Conservation (phyloP, 2,113 vertebrate genomes). For the Siniperca knerii region DNA sequence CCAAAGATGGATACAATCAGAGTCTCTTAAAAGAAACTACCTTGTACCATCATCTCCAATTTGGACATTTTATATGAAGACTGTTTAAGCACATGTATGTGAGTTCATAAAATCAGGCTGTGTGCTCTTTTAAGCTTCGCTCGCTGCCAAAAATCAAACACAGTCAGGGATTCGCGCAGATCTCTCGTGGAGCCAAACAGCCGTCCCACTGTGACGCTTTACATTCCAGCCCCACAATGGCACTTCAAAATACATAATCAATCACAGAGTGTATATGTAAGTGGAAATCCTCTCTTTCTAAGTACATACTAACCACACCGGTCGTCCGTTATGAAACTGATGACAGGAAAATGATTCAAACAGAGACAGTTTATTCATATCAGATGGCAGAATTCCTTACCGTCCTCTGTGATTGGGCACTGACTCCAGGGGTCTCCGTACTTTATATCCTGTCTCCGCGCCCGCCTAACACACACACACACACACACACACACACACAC, state of each 20-base stretch:
- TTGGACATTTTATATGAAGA: neutral
- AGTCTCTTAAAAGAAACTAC: neutral
- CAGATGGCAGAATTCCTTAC: slow-evolving; percentile 75
- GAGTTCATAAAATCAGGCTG: neutral
- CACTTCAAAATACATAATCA: neutral
- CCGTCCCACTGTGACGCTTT: neutral
- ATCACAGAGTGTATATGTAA: neutral
- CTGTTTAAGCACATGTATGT: too few species aligned
- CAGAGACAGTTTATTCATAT: slow-evolving; percentile 9
- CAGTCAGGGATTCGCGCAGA: neutral
- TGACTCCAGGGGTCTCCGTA: slow-evolving; percentile 86
- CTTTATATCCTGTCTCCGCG: slow-evolving; percentile 86
- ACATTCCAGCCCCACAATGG: neutral
- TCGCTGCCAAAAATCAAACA: neutral
- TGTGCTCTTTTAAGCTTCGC: too few species aligned
- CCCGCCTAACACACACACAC: slow-evolving; percentile 71
- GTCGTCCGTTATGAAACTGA: neutral
- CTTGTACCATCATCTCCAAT: neutral
- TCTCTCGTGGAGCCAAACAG: neutral
- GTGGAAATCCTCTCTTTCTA: neutral
- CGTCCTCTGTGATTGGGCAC: slow-evolving; percentile 84
- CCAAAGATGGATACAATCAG: neutral
- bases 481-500: slow-evolving; percentile 40
- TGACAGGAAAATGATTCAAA: neutral
- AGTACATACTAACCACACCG: neutral